These are phyloP conservation scores for Drosophila pseudotalamancana DNA, from an alignment of 2,888 invertebrate species.

Conservation along the genomic window DNA sequence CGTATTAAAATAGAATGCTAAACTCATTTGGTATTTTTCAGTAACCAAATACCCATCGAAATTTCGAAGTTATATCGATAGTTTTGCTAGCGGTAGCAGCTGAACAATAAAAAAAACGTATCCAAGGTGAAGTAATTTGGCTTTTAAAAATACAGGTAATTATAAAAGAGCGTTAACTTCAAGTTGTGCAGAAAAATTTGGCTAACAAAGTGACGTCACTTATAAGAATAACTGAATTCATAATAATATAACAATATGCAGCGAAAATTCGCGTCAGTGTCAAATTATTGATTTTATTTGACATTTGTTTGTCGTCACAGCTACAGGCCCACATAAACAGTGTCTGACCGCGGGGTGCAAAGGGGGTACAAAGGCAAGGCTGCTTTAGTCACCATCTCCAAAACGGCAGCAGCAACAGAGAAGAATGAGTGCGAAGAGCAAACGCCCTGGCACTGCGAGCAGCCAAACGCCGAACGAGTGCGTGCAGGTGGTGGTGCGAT, in stretches of 20 bases:
- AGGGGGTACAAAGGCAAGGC: slow-evolving; percentile 48
- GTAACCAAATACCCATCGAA: background rate
- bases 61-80: slow-evolving; percentile 26
- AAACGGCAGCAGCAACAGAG: slow-evolving; percentile 10
- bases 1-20: background rate
- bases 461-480: slow-evolving; percentile 88
- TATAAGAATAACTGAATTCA: background rate
- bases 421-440: slow-evolving; percentile 80
- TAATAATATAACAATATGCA: background rate
- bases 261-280: slow-evolving; percentile 18
- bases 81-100: slow-evolving; percentile 44
- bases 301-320: slow-evolving; percentile 69
- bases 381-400: slow-evolving; percentile 63
- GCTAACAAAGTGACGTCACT: slow-evolving; percentile 26
- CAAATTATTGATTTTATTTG: slow-evolving; percentile 69
- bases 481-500: slow-evolving; percentile 98
- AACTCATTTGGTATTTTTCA: slow-evolving; percentile 8
- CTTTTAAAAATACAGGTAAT: slow-evolving; percentile 69
- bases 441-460: slow-evolving; percentile 78
- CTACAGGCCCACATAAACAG: slow-evolving; percentile 43
- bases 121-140: slow-evolving; percentile 75
- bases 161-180: slow-evolving; percentile 24
- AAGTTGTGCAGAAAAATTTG: slow-evolving; percentile 12
- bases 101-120: slow-evolving; percentile 57
- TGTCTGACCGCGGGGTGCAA: slow-evolving; percentile 19